Evolutionary conservation across 2,888 invertebrate genomes (phyloP).

Genomic region (Tipula helvola): DNA sequence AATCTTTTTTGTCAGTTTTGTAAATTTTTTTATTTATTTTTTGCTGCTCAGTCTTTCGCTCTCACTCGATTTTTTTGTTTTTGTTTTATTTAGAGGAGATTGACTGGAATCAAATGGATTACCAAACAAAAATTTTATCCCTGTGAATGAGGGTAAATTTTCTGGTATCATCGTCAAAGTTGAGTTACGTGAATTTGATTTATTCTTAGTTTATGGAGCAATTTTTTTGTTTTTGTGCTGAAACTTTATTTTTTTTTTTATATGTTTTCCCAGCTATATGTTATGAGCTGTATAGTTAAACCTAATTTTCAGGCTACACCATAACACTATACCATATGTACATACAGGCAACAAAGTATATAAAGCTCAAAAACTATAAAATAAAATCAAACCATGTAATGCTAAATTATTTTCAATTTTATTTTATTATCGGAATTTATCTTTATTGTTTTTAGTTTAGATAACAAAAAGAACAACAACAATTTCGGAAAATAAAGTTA

Average conservation of each 20-base stretch:
- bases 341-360: background rate
- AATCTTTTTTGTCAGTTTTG: background rate
- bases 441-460: background rate
- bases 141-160: conserved; percentile 4
- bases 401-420: conserved; percentile 4
- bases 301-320: background rate
- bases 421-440: conserved; percentile 4
- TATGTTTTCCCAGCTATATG: no score
- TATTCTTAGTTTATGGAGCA: background rate
- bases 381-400: background rate
- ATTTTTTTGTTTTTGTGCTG: background rate
- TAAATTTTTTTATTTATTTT: no score
- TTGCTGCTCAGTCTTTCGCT: background rate
- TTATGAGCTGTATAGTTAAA: background rate
- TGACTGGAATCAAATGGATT: background rate
- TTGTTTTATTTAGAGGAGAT: background rate
- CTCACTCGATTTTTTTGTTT: background rate
- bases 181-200: conserved; percentile 4
- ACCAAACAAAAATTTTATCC: background rate
- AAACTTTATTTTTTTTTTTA: background rate
- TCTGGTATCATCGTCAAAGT: conserved; percentile 4
- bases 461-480: background rate
- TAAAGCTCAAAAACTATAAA: background rate
- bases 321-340: background rate
- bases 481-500: background rate